Conservation (phyloP, 2,888 invertebrate species). For the Eulithis prunata region DNA sequence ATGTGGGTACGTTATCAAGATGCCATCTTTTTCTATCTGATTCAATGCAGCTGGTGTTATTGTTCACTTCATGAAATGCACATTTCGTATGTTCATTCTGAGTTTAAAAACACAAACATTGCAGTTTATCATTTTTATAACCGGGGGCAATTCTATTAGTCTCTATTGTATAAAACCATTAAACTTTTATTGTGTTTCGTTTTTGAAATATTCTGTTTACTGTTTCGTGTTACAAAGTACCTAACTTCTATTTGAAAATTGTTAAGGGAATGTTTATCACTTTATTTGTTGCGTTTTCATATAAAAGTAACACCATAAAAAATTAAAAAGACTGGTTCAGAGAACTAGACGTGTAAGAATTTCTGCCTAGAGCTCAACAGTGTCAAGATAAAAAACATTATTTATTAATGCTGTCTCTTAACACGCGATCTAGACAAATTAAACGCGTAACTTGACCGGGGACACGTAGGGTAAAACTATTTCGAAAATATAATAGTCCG, state of each 20-base stretch:
- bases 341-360: constrained; percentile 78
- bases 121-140: constrained; percentile 60
- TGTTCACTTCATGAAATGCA: constrained; percentile 61
- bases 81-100: constrained; percentile 45
- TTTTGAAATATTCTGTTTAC: constrained; percentile 22
- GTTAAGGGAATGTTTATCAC: constrained; percentile 30
- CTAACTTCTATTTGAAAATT: constrained; percentile 10
- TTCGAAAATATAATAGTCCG: constrained; percentile 61
- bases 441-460: constrained; percentile 78
- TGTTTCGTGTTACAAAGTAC: constrained; percentile 4
- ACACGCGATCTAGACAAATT: constrained; percentile 82
- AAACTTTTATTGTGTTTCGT: constrained; percentile 42
- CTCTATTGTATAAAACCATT: constrained; percentile 47
- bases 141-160: constrained; percentile 44
- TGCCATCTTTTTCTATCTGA: constrained; percentile 52
- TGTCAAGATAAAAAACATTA: constrained; percentile 79
- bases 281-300: constrained; percentile 46
- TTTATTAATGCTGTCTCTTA: constrained; percentile 73
- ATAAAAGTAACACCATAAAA: constrained; percentile 51
- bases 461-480: constrained; percentile 58
- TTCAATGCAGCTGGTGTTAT: constrained; percentile 71
- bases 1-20: constrained; percentile 81
- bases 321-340: constrained; percentile 69
- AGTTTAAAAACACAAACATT: constrained; percentile 50
- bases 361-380: constrained; percentile 71